Base-by-base conservation (phyloP, 2,888 invertebrate species). In the Eupeodes latifasciatus region DNA sequence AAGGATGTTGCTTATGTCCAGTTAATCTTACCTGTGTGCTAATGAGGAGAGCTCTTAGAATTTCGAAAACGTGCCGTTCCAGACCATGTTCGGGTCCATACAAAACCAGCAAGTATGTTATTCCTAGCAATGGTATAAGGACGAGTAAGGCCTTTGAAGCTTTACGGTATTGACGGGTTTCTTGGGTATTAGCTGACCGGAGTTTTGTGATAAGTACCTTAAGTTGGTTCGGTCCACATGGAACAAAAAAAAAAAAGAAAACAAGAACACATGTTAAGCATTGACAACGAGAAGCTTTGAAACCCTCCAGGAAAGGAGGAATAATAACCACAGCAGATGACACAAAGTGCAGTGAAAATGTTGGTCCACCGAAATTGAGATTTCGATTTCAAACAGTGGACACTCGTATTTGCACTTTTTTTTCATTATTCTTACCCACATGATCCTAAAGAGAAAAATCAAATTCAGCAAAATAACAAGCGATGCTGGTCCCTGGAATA, bases 191-290 rank as follows among this genome's bases (percentile, higher is more conserved):
- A 4, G 98, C 97, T 14, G 98, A 98, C 76, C 98, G 96, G 12
- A 98, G 95, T 92, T 99, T 98, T 61, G 98, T 98, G 91, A 99
- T 98, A 90, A 99, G 95, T 55, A 98, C 97, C 98, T 98, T 27
- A 14, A 61, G 74, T 61, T 6, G 14, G 2, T 27, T 27, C 27
- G 27, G 27, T 27, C 27, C 27, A 27, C 27, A n/a, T 4, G 49
- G 0, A 14, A 9, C 3, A 49, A 47, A 71, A n/a, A 51, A 36
- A n/a, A 53, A 2, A 49, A 7, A 47, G 12, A 71, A 49, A 44
- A 49, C 0, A 61, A 47, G 77, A 27, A 61, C n/a, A 62, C 6
- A 44, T 19, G 53, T 51, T 34, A 27, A 19, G n/a, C 27, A 27
- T 27, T 3, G 27, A 27, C 47, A 74, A 47, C 14, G 3, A 10